Conservation (phyloP, 1,140 invertebrate genomes). For the Leptonema lineaticorne region DNA sequence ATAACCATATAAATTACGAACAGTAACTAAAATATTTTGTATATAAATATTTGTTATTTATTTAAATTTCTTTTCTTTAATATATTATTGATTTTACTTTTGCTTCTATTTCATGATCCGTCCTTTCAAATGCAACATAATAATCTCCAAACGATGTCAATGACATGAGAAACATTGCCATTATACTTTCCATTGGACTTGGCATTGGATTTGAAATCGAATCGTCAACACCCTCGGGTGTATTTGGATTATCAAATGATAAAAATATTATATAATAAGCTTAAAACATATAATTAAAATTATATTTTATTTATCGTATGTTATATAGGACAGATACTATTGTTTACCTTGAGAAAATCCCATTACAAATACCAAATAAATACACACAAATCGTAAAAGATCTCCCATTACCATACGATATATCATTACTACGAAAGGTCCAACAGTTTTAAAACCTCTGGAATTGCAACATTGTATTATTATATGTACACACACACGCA, state of each 20-base stretch:
- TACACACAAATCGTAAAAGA: constrained; percentile 90
- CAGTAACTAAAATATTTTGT: constrained; percentile 64
- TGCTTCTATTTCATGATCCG: constrained; percentile 83
- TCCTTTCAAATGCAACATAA: constrained; percentile 84
- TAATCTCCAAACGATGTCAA: constrained; percentile 95
- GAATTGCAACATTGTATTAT: constrained; percentile 37
- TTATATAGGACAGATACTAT: not conserved
- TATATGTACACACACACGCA: not conserved
- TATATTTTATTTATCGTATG: constrained; percentile 20
- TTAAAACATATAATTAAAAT: constrained; percentile 52
- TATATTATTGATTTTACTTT: constrained; percentile 63
- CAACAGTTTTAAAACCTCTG: constrained; percentile 96
- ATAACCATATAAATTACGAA: constrained; percentile 97
- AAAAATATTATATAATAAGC: constrained; percentile 91
- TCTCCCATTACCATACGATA: constrained; percentile 98
- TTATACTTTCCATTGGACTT: constrained; percentile 88
- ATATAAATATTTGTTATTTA: constrained; percentile 38
- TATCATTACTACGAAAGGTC: constrained; percentile 99
- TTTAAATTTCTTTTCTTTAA: not conserved
- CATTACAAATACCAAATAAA: constrained; percentile 96
- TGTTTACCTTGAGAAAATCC: constrained; percentile 91
- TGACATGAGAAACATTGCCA: constrained; percentile 98
- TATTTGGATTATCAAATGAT: constrained; percentile 78
- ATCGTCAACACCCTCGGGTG: constrained; percentile 72
- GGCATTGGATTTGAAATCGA: constrained; percentile 80